Base-by-base conservation (phyloP, 2,888 invertebrate species). In the Cephus sareptanus region DNA sequence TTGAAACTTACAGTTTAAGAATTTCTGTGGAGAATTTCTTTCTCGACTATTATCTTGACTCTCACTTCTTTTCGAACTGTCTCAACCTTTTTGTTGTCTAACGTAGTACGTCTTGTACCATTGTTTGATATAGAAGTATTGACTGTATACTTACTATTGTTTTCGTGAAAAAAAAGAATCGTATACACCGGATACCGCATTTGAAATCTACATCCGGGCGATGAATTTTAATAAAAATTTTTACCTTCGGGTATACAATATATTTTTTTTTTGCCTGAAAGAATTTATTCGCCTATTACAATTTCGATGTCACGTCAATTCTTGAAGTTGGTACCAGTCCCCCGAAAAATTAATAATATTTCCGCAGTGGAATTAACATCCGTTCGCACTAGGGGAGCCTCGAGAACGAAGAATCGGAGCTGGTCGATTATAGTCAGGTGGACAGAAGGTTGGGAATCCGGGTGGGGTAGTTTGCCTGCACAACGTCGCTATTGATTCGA, bases 401-500 rank as follows among this genome's bases (percentile, higher is more conserved):
- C 9, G 9, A 56, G 56, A 56, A 23, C 56, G 56, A 23, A 56
- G 23, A 15, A 2, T 56, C 23, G 23, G 56, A 56, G 56, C 23
- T 9, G 56, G 56, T 56, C 56, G 56, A 56, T 56, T 56, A 23
- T 23, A 56, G 56, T 56, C 23, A 56, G 56, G 56, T 56, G 23
- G 56, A 23, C 56, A 56, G 56, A 23, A 56, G 56, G 56, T 56
- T 56, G 56, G 9, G 56, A 56, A 23, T 23, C 23, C 23, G 56
- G 23, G 56, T 56, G 56, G 56, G 56, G 56, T 56, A 56, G 56
- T 56, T 56, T 23, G 56, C 23, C 56, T 56, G 56, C 71, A 71
- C 71, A 15, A 71, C 31, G 71, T 71, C 71, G 34, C 33, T 71
- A 71, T 71, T 34, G 71, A 71, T 71, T 71, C 71, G 71, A 71